phyloP scores from a whole-genome alignment of 2,113 vertebrate species.

The Stegostoma tigrinum region DNA sequence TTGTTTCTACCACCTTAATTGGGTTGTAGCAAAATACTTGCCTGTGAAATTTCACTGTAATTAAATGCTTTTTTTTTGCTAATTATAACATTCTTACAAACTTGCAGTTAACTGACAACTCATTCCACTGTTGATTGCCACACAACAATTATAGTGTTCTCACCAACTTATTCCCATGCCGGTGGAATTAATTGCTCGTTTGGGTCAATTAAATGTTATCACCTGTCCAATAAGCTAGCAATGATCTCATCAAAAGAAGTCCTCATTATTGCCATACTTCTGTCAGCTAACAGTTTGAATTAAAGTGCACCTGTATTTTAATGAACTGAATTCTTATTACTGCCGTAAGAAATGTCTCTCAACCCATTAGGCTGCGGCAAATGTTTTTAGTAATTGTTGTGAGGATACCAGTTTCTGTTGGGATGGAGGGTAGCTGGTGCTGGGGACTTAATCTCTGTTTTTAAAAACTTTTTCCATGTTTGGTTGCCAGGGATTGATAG shows the following conservation, averaged over 20 bases:
- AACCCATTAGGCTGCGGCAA: conserved; percentile 3
- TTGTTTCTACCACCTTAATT: background rate
- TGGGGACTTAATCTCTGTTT: conserved; percentile 31
- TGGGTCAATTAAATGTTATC: conserved; percentile 19
- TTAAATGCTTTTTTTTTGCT: conserved; percentile 24
- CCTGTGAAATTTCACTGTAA: background rate
- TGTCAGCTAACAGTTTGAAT: conserved; percentile 17
- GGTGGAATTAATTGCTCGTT: conserved; percentile 5
- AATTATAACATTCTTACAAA: conserved; percentile 36
- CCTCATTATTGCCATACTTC: background rate
- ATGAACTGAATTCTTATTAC: conserved; percentile 21
- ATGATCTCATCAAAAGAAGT: background rate
- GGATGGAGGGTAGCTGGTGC: conserved; percentile 20
- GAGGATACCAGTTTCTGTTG: conserved; percentile 29
- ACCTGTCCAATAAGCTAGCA: conserved; percentile 28
- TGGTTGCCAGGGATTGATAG: conserved; percentile 33
- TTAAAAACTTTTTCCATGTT: conserved; percentile 27
- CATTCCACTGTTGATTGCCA: conserved; percentile 28
- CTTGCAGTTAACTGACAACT: conserved; percentile 29
- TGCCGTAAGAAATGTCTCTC: conserved; percentile 23
- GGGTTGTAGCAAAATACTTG: conserved; percentile 10
- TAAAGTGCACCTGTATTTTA: conserved; percentile 25
- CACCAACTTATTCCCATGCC: background rate
- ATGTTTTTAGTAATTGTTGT: conserved; percentile 21
- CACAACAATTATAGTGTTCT: background rate